These are phyloP conservation scores for Coryphaenoides rupestris DNA, from an alignment of 2,113 vertebrate species.

Conservation along the genomic window DNA sequence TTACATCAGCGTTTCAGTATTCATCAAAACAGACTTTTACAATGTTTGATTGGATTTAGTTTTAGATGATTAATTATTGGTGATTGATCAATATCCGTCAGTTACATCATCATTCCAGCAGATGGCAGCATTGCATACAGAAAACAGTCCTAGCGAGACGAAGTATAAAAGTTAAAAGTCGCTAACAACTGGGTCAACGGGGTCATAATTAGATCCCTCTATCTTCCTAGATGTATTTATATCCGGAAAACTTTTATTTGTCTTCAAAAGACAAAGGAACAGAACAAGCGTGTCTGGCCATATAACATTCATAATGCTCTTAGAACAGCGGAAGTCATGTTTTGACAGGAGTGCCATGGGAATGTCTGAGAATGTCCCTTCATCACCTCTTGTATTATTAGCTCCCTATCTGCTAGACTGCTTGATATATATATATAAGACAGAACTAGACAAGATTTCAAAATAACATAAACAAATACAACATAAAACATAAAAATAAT, in stretches of 20 bases:
- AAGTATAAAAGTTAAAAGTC: conserved; percentile 26
- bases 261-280: conserved; percentile 1
- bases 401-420: conserved; percentile 17
- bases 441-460: not conserved
- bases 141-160: conserved; percentile 23
- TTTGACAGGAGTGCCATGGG: conserved; percentile 46
- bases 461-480: conserved; percentile 1
- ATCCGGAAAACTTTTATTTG: conserved; percentile 31
- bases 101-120: conserved; percentile 39
- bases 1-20: too few relatives aligned
- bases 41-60: too few relatives aligned
- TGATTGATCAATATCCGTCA: too few relatives aligned
- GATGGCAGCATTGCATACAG: conserved; percentile 65
- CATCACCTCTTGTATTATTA: conserved; percentile 15
- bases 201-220: conserved; percentile 47
- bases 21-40: too few relatives aligned
- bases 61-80: too few relatives aligned
- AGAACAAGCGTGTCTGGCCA: too few relatives aligned
- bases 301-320: conserved; percentile 9
- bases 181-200: conserved; percentile 32
- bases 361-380: conserved; percentile 19
- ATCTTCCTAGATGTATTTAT: conserved; percentile 66
- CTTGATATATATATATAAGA: conserved; percentile 13
- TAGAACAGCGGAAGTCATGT: conserved; percentile 29
- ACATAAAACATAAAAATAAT: too few relatives aligned